Evolutionary conservation across 2,797 vertebrate genomes (phyloP).

Genomic region (Aplochiton taeniatus): DNA sequence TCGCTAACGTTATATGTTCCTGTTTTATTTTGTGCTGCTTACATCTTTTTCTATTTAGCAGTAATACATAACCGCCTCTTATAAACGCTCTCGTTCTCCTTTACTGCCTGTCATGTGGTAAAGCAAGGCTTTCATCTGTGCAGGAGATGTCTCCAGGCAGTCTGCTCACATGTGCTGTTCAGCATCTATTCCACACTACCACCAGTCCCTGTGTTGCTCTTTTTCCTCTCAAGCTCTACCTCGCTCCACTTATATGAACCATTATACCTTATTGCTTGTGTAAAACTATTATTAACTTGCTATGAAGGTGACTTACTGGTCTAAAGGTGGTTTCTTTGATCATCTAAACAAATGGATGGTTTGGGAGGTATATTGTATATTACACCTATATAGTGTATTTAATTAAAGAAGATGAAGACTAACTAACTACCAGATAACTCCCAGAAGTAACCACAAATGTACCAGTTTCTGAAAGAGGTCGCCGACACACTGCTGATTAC

Average conservation of each 20-base stretch:
- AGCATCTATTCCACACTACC: constrained; percentile 35
- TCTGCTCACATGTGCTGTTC: constrained; percentile 56
- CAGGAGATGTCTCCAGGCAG: constrained; percentile 68
- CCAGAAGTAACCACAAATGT: constrained; percentile 30
- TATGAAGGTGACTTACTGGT: constrained; percentile 5
- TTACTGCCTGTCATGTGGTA: constrained; percentile 62
- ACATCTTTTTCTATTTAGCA: constrained; percentile 40
- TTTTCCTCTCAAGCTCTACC: constrained; percentile 12
- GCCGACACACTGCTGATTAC: constrained; percentile 91
- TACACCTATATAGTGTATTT: no score
- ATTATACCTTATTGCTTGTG: constrained; percentile 47
- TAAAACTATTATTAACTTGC: constrained; percentile 42
- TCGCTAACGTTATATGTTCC: constrained; percentile 24
- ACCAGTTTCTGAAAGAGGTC: constrained; percentile 99
- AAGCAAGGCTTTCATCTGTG: constrained; percentile 67
- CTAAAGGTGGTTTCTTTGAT: neutral
- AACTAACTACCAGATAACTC: neutral
- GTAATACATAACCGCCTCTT: constrained; percentile 52
- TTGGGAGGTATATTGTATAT: neutral
- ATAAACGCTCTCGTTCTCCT: constrained; percentile 45
- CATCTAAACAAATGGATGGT: neutral
- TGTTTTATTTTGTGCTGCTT: constrained; percentile 4
- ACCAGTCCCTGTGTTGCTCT: constrained; percentile 40
- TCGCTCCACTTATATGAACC: constrained; percentile 43
- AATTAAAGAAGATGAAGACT: neutral